Conservation (phyloP, 2,113 vertebrate species). For the Chaenocephalus aceratus region DNA sequence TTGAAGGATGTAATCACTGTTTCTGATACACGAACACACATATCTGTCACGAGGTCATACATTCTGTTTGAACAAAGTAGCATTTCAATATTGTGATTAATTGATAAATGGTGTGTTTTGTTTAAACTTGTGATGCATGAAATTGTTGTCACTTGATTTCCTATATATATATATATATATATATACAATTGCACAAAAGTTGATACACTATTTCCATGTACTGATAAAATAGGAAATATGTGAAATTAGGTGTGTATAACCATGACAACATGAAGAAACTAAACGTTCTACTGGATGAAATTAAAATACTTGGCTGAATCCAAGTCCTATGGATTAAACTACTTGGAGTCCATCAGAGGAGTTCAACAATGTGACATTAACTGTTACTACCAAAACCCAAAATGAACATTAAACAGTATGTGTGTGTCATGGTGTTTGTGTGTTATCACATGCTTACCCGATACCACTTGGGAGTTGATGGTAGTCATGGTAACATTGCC, state of each 20-base stretch:
- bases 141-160: not conserved
- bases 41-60: not conserved
- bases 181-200: too few relatives aligned
- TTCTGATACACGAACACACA: slow-evolving; percentile 29
- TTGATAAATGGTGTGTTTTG: not conserved
- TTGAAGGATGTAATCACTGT: slow-evolving; percentile 24
- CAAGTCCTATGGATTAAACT: not conserved
- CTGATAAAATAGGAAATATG: not conserved
- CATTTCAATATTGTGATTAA: not conserved
- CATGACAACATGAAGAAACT: not conserved
- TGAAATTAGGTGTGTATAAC: not conserved
- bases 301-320: not conserved
- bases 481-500: slow-evolving; percentile 92
- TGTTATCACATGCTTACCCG: slow-evolving; percentile 84
- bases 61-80: not conserved
- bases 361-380: not conserved
- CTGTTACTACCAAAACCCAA: too few relatives aligned
- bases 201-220: not conserved
- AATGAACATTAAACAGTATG: too few relatives aligned
- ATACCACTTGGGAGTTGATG: slow-evolving; percentile 91
- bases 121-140: not conserved
- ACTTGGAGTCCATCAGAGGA: not conserved
- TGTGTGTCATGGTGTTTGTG: not conserved
- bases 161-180: too few relatives aligned
- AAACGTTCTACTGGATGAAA: not conserved